These are phyloP conservation scores for Trachelus stipa DNA, from an alignment of 2,888 invertebrate species.

Conservation along the genomic window DNA sequence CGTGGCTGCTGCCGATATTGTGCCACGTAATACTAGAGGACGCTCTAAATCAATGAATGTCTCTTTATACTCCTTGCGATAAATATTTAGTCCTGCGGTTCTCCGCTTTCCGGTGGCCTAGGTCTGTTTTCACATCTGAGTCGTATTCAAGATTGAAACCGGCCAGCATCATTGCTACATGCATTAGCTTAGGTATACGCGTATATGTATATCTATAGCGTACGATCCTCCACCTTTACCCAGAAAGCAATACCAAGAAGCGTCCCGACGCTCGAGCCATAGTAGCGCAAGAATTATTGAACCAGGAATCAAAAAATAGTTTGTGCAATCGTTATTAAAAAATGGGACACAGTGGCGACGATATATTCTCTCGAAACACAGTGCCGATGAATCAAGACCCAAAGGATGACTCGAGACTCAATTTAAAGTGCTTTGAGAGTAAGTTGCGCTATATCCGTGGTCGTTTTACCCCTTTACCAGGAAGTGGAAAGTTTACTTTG, in stretches of 20 bases:
- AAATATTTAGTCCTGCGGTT: constrained; percentile 8
- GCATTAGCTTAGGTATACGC: background rate
- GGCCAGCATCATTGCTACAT: background rate
- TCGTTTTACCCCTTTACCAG: background rate
- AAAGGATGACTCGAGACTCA: background rate
- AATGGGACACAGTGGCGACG: background rate
- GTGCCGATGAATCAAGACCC: background rate
- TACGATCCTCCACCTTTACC: background rate
- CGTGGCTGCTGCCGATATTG: background rate
- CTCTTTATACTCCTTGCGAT: background rate
- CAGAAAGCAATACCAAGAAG: background rate
- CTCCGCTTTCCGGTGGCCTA: constrained; percentile 6
- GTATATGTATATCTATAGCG: background rate
- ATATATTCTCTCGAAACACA: background rate
- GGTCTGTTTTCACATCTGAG: background rate
- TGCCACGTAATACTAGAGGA: background rate
- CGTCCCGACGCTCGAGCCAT: background rate
- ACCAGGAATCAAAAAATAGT: background rate
- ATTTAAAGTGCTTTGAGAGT: background rate
- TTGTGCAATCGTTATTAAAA: background rate
- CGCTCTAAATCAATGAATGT: constrained; percentile 1
- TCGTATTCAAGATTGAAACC: background rate
- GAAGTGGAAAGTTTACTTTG: background rate
- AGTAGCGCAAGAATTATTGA: background rate
- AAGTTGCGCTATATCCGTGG: background rate